phyloP scores from a whole-genome alignment of 2,888 invertebrate genomes.

The Tiliacea citrago region DNA sequence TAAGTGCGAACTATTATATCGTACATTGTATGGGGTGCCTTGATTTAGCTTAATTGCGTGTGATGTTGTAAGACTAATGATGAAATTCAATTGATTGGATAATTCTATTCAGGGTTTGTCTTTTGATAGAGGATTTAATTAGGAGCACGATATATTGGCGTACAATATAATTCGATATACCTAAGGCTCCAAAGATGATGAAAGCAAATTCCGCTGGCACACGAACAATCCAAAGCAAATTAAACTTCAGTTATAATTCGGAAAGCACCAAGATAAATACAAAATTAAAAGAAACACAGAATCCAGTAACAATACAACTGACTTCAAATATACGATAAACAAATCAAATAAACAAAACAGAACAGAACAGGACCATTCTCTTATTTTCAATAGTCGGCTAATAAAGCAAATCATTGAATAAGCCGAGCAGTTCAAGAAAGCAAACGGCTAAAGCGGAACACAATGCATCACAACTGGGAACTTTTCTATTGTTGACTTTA shows the following conservation, averaged over 20 bases:
- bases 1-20: conserved; percentile 46
- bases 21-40: conserved; percentile 19
- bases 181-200: background rate
- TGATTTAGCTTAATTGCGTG: conserved; percentile 40
- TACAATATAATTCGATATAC: background rate
- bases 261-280: conserved; percentile 23
- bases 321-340: conserved; percentile 63
- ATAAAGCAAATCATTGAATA: conserved; percentile 88
- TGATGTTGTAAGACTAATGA: conserved; percentile 26
- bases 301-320: conserved; percentile 50
- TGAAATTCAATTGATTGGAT: conserved; percentile 24
- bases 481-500: conserved; percentile 87
- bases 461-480: conserved; percentile 87
- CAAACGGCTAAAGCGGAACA: conserved; percentile 84
- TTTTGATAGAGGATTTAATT: conserved; percentile 25
- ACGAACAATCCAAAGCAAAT: conserved; percentile 9
- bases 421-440: conserved; percentile 82
- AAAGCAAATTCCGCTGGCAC: background rate
- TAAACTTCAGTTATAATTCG: background rate
- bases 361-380: conserved; percentile 76
- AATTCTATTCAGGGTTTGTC: conserved; percentile 11
- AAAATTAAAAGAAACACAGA: conserved; percentile 36
- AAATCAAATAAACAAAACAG: conserved; percentile 65
- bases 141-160: background rate
- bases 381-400: conserved; percentile 83